A percentile compares a stretch with the other conserved stretches of the same genome.
Evolutionary conservation across 1,140 invertebrate species (phyloP).

Genomic region (Lethrus apterus): DNA sequence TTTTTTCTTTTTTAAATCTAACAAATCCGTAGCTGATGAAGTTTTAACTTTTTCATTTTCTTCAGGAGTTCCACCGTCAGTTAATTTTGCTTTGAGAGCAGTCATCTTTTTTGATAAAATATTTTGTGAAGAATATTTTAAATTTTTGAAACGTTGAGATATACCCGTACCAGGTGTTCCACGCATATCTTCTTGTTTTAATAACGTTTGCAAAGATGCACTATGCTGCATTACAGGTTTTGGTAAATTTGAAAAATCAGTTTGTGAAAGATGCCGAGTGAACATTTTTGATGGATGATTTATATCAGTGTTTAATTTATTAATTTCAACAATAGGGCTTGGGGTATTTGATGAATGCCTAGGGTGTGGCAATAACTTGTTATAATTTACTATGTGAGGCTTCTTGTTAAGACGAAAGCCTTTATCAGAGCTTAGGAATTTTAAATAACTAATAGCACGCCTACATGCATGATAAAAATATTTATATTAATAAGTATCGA

Average conservation of each 20-base stretch:
- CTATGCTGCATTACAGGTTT: constrained; percentile 35
- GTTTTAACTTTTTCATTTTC: constrained; percentile 32
- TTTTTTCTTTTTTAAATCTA: constrained; percentile 38
- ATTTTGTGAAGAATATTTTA: constrained; percentile 48
- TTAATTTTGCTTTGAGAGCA: constrained; percentile 40
- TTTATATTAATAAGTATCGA: background rate
- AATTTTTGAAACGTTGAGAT: constrained; percentile 46
- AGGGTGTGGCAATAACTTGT: background rate
- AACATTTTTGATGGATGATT: too few relatives aligned
- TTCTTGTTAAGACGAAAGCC: constrained; percentile 32
- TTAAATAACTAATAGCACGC: constrained; percentile 35
- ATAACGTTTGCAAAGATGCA: constrained; percentile 40
- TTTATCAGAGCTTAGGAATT: constrained; percentile 36
- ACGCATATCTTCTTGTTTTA: constrained; percentile 50
- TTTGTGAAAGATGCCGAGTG: background rate
- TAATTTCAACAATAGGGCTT: constrained; percentile 14
- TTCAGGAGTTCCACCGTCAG: constrained; percentile 27
- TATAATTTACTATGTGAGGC: too few relatives aligned
- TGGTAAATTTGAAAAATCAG: background rate
- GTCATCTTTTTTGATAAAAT: constrained; percentile 47
- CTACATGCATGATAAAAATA: constrained; percentile 24
- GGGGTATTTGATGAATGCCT: constrained; percentile 3
- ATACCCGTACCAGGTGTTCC: constrained; percentile 44
- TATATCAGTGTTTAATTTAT: too few relatives aligned
- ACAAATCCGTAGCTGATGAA: background rate